phyloP scores from a whole-genome alignment of 2,797 vertebrate species.

The Peromyscus eremicus region DNA sequence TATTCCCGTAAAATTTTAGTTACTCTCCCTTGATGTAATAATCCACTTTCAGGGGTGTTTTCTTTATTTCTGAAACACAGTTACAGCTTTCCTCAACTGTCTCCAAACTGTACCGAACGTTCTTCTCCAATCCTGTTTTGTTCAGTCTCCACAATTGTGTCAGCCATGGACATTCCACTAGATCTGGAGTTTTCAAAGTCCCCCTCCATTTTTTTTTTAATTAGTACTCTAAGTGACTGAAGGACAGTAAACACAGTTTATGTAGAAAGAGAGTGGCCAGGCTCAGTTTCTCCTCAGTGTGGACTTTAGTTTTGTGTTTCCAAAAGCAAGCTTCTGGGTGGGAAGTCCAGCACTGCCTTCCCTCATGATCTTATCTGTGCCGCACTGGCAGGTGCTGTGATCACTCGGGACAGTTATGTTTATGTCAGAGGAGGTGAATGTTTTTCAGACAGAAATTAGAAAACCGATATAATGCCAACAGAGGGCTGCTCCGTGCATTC shows the following conservation, averaged over 20 bases:
- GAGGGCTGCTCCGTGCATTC: neutral
- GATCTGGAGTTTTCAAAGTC: neutral
- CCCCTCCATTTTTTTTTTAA: neutral
- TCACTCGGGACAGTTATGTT: conserved; percentile 35
- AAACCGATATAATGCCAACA: conserved; percentile 29
- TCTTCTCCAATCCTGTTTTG: neutral
- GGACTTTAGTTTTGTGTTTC: conserved; percentile 19
- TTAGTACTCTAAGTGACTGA: neutral
- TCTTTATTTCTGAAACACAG: neutral
- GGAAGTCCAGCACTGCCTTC: neutral
- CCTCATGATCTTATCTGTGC: neutral
- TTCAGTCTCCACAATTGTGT: neutral
- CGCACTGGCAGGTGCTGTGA: neutral
- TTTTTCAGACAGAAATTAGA: conserved; percentile 56
- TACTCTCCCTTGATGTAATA: neutral
- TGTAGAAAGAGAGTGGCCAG: neutral
- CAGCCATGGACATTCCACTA: neutral
- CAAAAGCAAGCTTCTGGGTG: neutral
- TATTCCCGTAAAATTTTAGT: neutral
- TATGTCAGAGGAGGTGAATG: conserved; percentile 13
- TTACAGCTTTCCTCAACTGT: neutral
- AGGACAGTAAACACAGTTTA: neutral
- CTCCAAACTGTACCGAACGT: neutral
- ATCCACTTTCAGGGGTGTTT: neutral
- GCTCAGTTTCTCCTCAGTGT: neutral